phyloP scores from a whole-genome alignment of 2,888 invertebrate species.

The Deladenus siricidicola region DNA sequence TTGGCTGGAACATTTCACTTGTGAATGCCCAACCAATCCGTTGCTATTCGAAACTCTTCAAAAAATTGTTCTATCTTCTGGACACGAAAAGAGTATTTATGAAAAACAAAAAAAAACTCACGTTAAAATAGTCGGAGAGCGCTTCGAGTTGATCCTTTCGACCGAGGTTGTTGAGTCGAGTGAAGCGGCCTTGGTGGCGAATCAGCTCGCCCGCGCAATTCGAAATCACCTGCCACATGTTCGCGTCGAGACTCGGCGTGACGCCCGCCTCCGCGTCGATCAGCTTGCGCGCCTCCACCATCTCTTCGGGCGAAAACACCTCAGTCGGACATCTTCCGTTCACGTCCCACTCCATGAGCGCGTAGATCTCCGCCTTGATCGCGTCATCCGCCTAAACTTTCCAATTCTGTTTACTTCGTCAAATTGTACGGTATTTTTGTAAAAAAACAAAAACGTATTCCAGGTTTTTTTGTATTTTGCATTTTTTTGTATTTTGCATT shows the following conservation, averaged over 20 bases:
- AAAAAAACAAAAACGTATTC: too few relatives aligned
- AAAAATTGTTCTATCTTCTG: background rate
- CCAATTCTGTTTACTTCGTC: too few relatives aligned
- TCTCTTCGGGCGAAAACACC: conserved; percentile 32
- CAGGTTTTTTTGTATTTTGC: too few relatives aligned
- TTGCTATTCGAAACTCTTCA: too few relatives aligned
- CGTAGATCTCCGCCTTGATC: conserved; percentile 57
- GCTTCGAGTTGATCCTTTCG: conserved; percentile 47
- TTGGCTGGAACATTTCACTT: too few relatives aligned
- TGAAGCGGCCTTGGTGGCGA: conserved; percentile 35
- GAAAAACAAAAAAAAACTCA: conserved; percentile 8
- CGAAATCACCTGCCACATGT: conserved; percentile 44
- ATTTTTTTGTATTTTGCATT: too few relatives aligned
- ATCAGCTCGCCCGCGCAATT: conserved; percentile 45
- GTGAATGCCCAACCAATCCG: too few relatives aligned
- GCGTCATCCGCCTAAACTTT: conserved; percentile 49
- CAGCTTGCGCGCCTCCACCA: conserved; percentile 23
- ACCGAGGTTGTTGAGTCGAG: conserved; percentile 37
- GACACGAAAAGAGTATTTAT: background rate
- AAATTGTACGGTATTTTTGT: too few relatives aligned
- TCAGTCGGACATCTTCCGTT: conserved; percentile 31
- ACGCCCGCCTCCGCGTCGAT: conserved; percentile 18
- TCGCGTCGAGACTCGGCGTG: conserved; percentile 22
- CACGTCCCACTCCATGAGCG: conserved; percentile 48
- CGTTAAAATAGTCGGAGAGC: conserved; percentile 40